Base-by-base conservation (phyloP, 2,888 invertebrate genomes). In the Meghimatium bilineatum region DNA sequence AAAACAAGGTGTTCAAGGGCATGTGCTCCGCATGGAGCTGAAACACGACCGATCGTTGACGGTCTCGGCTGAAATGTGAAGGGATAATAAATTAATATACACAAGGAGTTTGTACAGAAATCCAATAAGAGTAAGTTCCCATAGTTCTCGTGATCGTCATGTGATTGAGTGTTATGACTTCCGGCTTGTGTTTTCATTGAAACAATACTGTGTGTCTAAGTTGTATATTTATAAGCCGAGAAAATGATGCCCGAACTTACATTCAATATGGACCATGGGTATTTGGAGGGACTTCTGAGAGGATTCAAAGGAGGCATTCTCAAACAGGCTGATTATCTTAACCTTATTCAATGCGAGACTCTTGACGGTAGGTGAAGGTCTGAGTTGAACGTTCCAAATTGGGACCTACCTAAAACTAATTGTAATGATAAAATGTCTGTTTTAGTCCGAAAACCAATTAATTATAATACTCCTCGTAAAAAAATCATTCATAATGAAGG, bases 301-400 rank as follows among this genome's bases (percentile, higher is more conserved):
- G 99, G 99, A 72, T 99, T 99, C 95, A 99, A 99, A 94, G 97
- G 98, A 94, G 99, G 99, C 88, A 98, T 99, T 90, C 95, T 99
- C 75, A 98, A 97, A 93, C 98, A 98, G 94, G 95, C 97, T 17
- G 99, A 99, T 94, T 99, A 99, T 94, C 95, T 99, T 89, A 99
- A 99, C 95, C 95, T 99, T 94, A 99, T 99, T 85, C 99, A 99
- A 93, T 99, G 99, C 94, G 99, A 99, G 95, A 98, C 99, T 83
- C 95, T 99, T 87, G 99, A 99, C 96, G 99, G 99, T 98, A 72
- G 72, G 82, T 69, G 3, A 29, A 60, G 23, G 23, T 56, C 44
- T 56, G 6, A 56, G 20, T 56, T 56, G 20, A 14, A 10, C 52
- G 20, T n/a, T 60, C 60, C 60, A 60, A n/a, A 44, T 44, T 8